phyloP scores from a whole-genome alignment of 2,113 vertebrate genomes.

The Nymphicus hollandicus region DNA sequence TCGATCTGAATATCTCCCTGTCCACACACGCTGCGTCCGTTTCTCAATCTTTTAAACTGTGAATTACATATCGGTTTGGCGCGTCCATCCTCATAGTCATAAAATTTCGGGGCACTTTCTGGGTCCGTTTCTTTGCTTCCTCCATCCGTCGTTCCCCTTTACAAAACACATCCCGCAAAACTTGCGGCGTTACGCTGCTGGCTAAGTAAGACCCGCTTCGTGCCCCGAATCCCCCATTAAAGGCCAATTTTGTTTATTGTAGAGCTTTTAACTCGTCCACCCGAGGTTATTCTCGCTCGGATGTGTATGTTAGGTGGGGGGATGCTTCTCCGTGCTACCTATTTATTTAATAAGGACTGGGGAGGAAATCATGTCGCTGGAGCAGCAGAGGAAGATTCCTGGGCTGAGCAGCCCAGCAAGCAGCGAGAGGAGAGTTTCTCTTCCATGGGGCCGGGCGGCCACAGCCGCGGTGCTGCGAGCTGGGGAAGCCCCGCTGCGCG shows the following conservation, averaged over 20 bases:
- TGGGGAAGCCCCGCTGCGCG: background rate
- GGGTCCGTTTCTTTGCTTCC: background rate
- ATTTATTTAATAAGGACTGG: background rate
- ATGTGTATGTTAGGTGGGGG: background rate
- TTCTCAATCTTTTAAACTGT: background rate
- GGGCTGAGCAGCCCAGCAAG: background rate
- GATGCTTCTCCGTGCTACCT: background rate
- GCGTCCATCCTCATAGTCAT: background rate
- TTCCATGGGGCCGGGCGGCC: background rate
- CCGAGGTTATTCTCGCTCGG: background rate
- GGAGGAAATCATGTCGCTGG: background rate
- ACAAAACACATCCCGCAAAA: background rate
- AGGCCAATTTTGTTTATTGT: background rate
- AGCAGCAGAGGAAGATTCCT: background rate
- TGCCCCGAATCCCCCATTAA: background rate
- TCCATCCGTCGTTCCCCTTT: background rate
- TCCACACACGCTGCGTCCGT: background rate
- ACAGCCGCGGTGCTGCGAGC: background rate
- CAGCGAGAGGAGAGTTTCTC: background rate
- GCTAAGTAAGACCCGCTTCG: background rate
- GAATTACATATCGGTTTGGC: background rate
- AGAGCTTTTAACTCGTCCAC: background rate
- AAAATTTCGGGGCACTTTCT: background rate
- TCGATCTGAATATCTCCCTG: slow-evolving; percentile 1
- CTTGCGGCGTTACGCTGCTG: background rate